phyloP scores from a whole-genome alignment of 2,888 invertebrate species.

The Chydorus sphaericus region DNA sequence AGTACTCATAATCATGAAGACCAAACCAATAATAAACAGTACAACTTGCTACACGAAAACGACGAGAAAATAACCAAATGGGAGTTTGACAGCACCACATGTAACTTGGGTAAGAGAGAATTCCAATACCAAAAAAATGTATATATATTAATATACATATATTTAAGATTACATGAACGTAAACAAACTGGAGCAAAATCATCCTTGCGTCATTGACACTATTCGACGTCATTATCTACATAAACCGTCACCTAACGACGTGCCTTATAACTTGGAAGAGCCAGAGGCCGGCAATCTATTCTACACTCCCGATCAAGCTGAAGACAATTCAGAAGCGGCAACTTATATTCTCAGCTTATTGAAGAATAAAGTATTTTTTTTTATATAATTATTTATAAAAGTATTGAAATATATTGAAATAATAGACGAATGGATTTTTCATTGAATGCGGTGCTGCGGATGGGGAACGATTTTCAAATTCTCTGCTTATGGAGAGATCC shows the following conservation, averaged over 20 bases:
- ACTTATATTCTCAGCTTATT: too few relatives aligned
- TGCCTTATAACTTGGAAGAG: background rate
- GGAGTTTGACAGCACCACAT: too few relatives aligned
- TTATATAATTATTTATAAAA: too few relatives aligned
- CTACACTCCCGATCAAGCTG: too few relatives aligned
- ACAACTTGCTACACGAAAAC: too few relatives aligned
- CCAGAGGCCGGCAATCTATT: background rate
- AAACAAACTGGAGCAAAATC: background rate
- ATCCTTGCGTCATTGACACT: background rate
- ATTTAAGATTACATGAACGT: background rate
- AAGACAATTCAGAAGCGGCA: too few relatives aligned
- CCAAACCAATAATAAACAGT: too few relatives aligned
- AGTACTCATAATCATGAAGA: too few relatives aligned
- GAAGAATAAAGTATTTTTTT: background rate
- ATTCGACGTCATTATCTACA: background rate
- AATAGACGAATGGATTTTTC: conserved; percentile 31
- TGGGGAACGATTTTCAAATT: conserved; percentile 39
- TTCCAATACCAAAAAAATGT: too few relatives aligned
- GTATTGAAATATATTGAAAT: background rate
- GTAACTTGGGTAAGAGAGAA: too few relatives aligned
- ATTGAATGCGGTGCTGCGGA: conserved; percentile 40
- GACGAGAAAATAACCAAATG: too few relatives aligned
- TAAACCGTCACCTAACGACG: background rate
- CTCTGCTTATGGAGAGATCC: conserved; percentile 34
- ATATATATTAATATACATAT: too few relatives aligned